phyloP scores from a whole-genome alignment of 1,140 invertebrate genomes.

The Macrostomum lignano region DNA sequence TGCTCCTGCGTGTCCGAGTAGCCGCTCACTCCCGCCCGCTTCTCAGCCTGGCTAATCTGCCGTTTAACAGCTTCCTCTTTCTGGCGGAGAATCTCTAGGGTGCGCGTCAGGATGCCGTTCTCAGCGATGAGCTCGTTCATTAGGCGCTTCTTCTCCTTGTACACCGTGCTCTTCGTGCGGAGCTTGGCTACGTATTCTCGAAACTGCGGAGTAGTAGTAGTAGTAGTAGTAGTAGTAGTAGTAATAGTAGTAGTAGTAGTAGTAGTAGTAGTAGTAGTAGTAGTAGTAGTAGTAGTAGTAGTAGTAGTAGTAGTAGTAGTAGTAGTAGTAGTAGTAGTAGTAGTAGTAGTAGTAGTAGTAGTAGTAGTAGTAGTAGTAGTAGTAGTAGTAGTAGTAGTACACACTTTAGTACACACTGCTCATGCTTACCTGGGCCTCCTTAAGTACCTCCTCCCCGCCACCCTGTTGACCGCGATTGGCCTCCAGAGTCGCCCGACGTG shows the following conservation, averaged over 20 bases:
- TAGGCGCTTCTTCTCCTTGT: slow-evolving; percentile 45
- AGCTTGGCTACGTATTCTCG: slow-evolving; percentile 49
- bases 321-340: slow-evolving; percentile 7
- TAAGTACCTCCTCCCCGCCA: slow-evolving; percentile 34
- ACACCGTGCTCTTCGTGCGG: slow-evolving; percentile 43
- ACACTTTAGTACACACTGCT: slow-evolving; percentile 5
- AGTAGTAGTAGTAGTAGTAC: neutral
- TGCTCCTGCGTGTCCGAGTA: slow-evolving; percentile 31
- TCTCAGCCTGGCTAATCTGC: slow-evolving; percentile 23
- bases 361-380: slow-evolving; percentile 6
- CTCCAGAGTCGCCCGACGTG: slow-evolving; percentile 30
- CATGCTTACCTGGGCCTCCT: slow-evolving; percentile 39
- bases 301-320: slow-evolving; percentile 8
- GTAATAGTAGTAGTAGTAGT: slow-evolving; percentile 7
- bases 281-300: slow-evolving; percentile 7
- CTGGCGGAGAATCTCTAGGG: slow-evolving; percentile 34
- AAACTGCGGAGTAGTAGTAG: slow-evolving; percentile 26
- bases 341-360: slow-evolving; percentile 8
- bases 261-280: slow-evolving; percentile 8
- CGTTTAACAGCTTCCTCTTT: slow-evolving; percentile 25
- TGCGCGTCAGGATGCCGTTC: slow-evolving; percentile 36
- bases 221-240: slow-evolving; percentile 8
- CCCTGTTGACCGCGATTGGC: slow-evolving; percentile 13
- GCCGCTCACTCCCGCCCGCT: slow-evolving; percentile 30
- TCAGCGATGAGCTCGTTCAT: slow-evolving; percentile 42